Conservation (phyloP, 2,797 vertebrate species). For the Oceanodroma leucorhoa region DNA sequence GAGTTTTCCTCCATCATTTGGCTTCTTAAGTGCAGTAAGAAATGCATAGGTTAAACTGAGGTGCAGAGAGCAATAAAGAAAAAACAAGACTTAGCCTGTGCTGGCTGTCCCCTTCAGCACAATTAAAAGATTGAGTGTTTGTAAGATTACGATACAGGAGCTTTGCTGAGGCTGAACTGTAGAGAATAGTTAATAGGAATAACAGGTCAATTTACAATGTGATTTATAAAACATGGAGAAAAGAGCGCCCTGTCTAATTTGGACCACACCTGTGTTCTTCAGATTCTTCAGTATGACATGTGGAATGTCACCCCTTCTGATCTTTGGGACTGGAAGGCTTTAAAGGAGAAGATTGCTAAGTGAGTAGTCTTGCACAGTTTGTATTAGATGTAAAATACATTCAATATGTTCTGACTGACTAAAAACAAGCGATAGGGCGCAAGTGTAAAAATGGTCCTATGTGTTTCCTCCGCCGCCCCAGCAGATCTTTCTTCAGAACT, state of each 20-base stretch:
- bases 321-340: slow-evolving; percentile 88
- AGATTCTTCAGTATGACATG: slow-evolving; percentile 97
- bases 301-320: slow-evolving; percentile 90
- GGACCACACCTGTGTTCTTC: neutral
- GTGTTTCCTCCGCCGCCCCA: neutral
- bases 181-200: neutral
- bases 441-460: neutral
- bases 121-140: neutral
- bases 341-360: slow-evolving; percentile 93
- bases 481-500: neutral
- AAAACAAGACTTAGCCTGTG: neutral
- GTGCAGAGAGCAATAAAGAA: neutral
- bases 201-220: neutral
- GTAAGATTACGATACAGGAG: neutral
- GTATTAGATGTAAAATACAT: neutral
- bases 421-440: accelerated
- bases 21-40: neutral
- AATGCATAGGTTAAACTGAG: neutral
- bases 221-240: neutral
- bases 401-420: accelerated
- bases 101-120: neutral
- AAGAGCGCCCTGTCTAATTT: neutral
- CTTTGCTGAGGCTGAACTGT: neutral
- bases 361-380: slow-evolving; percentile 45
- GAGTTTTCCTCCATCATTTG: neutral